Evolutionary conservation across 2,113 vertebrate genomes (phyloP), one percentile per base, ranked within the genome.

Genomic region (Xiphophorus hellerii): DNA sequence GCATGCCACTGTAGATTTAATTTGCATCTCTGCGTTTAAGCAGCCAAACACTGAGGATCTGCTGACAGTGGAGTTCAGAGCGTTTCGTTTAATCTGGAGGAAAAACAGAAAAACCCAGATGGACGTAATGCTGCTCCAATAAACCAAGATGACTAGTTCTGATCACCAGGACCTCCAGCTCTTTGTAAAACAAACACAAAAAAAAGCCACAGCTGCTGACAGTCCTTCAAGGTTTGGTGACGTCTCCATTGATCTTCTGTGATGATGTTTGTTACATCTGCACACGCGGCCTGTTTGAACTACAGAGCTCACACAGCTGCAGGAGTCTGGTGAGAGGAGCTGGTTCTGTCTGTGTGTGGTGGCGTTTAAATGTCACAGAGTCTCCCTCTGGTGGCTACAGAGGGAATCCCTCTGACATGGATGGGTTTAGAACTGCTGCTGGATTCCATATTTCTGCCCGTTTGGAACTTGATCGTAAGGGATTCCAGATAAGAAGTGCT

Each of bases 341-440:
- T 58, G 51, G 22, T 25, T 22, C 22, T 42, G 39, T 42, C 51
- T 58, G 4, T 48, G 14, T 20, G 15, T 6, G 8, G 11, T 58
- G 51, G 22, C 9, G 51, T 58, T 58, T 58, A 9, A n/a, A n/a
- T 22, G 25, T 9, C 76, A 74, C 66, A 75, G 61, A 81, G 70
- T n/a, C 83, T 9, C 90, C 90, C 88, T 89, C 92, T 93, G 73
- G 81, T 92, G 93, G 91, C 74, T 62, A 42, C 39, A 60, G 12
- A 1, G 61, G 76, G 74, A 14, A 81, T 74, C 61, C 33, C 60
- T n/a, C 39, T 42, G 39, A 14, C 39, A 15, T 42, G 39, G 4
- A 42, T 42, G 39, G 39, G 39, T 15, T 42, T 15, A 15, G 39
- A 42, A 42, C 39, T 42, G 4, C 14, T 27, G 10, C 25, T 66